These are phyloP conservation scores for Callyntrura guangdongensis DNA, from an alignment of 2,888 invertebrate genomes.

Conservation along the genomic window DNA sequence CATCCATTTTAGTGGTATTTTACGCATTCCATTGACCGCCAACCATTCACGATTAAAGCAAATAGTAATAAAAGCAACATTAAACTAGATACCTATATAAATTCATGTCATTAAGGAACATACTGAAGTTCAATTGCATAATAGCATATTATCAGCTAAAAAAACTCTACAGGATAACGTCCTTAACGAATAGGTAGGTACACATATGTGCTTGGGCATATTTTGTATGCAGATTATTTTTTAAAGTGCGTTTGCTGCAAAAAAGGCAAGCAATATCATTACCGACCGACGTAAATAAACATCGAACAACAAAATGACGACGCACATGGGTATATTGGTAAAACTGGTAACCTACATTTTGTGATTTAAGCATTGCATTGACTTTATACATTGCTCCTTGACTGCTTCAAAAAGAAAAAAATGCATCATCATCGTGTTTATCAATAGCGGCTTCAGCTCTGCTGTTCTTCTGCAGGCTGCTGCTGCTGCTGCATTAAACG, in stretches of 20 bases:
- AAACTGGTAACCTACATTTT: constrained; percentile 73
- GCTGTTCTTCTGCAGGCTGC: background rate
- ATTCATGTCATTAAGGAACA: constrained; percentile 30
- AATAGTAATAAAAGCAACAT: constrained; percentile 7
- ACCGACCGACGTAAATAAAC: background rate
- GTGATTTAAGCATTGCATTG: constrained; percentile 73
- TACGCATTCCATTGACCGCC: constrained; percentile 31
- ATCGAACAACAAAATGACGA: constrained; percentile 17
- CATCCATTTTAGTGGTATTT: constrained; percentile 35
- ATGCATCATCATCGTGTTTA: constrained; percentile 64
- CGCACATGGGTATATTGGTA: constrained; percentile 26
- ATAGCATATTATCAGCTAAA: constrained; percentile 11
- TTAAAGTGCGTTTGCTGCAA: constrained; percentile 30
- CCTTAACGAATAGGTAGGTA: constrained; percentile 27
- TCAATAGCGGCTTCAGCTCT: constrained; percentile 34
- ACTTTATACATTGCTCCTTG: constrained; percentile 70
- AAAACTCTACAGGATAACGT: constrained; percentile 3
- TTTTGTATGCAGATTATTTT: background rate
- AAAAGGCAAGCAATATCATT: constrained; percentile 49
- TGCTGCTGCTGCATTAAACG: constrained; percentile 56
- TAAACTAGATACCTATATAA: constrained; percentile 9
- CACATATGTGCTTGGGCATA: background rate
- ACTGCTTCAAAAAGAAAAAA: constrained; percentile 64
- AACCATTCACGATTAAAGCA: constrained; percentile 24
- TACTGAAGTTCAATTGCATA: constrained; percentile 32